A percentile compares a stretch with the other conserved stretches of the same genome.
These are phyloP conservation scores for Spatula clypeata DNA, from an alignment of 2,797 vertebrate genomes.

Conservation along the genomic window DNA sequence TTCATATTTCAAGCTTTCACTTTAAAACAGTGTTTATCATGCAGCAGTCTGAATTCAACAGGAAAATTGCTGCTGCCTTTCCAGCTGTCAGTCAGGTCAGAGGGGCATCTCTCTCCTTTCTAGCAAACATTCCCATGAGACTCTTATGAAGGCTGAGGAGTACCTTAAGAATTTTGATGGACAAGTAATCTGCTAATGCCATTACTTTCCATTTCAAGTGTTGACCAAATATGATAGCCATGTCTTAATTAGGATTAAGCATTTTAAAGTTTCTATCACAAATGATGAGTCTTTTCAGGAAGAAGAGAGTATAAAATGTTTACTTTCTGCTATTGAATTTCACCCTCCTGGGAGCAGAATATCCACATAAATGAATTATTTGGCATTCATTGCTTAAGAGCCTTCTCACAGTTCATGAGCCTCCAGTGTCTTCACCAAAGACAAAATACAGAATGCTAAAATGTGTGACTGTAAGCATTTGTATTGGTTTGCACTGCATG, in stretches of 20 bases:
- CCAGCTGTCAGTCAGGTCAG: constrained; percentile 18
- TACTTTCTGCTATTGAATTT: neutral
- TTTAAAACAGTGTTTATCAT: neutral
- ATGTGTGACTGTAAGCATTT: neutral
- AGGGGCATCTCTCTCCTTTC: neutral
- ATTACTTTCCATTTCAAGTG: neutral
- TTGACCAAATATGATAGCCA: neutral
- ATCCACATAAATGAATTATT: neutral
- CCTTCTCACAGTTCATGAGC: neutral
- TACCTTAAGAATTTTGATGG: neutral
- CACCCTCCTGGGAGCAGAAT: neutral
- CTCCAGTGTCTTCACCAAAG: neutral
- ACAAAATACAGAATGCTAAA: neutral
- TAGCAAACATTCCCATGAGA: neutral
- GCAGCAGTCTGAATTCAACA: constrained; percentile 13
- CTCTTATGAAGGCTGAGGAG: neutral
- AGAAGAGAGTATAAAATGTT: neutral
- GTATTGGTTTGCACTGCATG: neutral
- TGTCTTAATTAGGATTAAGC: neutral
- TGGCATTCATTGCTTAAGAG: neutral
- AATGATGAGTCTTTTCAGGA: neutral
- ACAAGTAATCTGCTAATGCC: neutral
- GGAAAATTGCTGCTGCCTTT: constrained; percentile 34
- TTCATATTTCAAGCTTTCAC: neutral
- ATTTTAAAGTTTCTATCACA: neutral